phyloP scores from a whole-genome alignment of 1,140 invertebrate genomes.

The Euwallacea fornicatus region DNA sequence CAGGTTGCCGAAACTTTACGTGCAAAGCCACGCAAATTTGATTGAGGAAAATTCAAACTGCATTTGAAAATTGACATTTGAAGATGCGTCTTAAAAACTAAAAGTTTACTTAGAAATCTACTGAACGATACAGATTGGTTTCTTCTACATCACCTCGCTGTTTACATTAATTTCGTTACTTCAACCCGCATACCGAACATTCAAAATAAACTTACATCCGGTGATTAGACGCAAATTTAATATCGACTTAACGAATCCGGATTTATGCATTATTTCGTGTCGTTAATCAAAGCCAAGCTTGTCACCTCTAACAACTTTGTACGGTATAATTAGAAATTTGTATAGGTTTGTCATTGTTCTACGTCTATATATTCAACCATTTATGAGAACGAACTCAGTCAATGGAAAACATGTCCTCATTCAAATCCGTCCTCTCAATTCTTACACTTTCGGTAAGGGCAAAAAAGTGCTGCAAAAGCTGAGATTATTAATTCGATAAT shows the following conservation, averaged over 20 bases:
- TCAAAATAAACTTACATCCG: background rate
- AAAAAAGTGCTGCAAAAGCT: too few relatives aligned
- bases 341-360: background rate
- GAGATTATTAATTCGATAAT: too few relatives aligned
- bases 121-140: too few relatives aligned
- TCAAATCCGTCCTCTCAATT: background rate
- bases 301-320: background rate
- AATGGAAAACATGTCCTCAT: background rate
- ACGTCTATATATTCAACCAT: background rate
- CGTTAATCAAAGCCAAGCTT: background rate
- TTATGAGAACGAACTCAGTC: background rate
- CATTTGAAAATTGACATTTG: too few relatives aligned
- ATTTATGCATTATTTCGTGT: conserved; percentile 1
- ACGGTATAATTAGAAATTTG: background rate
- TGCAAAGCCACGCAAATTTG: too few relatives aligned
- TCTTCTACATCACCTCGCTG: too few relatives aligned
- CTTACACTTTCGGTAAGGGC: background rate
- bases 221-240: background rate
- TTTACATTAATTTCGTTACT: too few relatives aligned
- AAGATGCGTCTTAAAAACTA: too few relatives aligned
- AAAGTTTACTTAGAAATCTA: too few relatives aligned
- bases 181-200: too few relatives aligned
- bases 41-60: too few relatives aligned
- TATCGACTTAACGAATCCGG: background rate
- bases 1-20: too few relatives aligned